These are phyloP conservation scores for Pseudotriccus pelzelni DNA, from an alignment of 2,797 vertebrate species.

Conservation along the genomic window DNA sequence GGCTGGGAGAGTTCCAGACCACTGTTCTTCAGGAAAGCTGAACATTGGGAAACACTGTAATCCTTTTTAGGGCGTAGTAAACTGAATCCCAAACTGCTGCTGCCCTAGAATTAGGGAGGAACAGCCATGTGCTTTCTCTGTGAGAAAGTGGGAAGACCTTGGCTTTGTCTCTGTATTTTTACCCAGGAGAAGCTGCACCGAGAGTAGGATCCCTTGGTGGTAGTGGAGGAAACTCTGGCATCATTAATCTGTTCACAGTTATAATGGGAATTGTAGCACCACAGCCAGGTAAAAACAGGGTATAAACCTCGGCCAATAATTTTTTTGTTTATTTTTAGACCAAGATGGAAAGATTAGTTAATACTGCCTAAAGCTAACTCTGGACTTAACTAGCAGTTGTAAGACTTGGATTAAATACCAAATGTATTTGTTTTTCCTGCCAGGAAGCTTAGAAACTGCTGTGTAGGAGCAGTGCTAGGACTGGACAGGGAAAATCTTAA, in stretches of 20 bases:
- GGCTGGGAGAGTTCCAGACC: background rate
- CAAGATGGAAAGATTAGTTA: background rate
- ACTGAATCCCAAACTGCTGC: background rate
- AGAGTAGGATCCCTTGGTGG: background rate
- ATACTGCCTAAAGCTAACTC: background rate
- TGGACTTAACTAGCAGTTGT: background rate
- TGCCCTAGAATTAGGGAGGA: background rate
- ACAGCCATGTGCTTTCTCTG: constrained; percentile 56
- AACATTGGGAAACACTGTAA: background rate
- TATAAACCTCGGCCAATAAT: constrained; percentile 54
- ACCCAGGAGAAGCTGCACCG: background rate
- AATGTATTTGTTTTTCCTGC: background rate
- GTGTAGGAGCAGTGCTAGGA: background rate
- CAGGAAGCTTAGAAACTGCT: background rate
- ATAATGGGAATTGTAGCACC: background rate
- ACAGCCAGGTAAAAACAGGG: constrained; percentile 49
- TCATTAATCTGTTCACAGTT: background rate
- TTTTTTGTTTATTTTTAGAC: background rate
- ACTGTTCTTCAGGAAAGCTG: background rate
- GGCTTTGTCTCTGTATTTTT: background rate
- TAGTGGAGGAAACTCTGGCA: background rate
- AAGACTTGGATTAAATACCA: background rate
- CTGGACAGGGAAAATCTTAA: background rate
- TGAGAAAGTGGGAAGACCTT: constrained; percentile 47
- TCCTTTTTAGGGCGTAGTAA: background rate